Percentiles rank a stretch among this genome's conserved stretches.
phyloP scores from a whole-genome alignment of 2,888 invertebrate species.

The Drosophila kanekoi region DNA sequence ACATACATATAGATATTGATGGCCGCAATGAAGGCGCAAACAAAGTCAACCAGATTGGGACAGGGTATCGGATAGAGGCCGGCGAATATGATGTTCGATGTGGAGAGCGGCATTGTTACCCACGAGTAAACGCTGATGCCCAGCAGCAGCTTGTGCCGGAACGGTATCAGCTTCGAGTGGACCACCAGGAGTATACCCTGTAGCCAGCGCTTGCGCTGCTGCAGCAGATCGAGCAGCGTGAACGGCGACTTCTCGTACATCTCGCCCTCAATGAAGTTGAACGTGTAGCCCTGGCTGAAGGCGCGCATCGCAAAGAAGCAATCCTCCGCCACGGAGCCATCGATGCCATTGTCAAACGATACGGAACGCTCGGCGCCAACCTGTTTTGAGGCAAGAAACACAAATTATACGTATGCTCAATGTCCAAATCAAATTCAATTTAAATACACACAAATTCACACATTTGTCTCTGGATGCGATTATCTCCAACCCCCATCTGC shows the following conservation, averaged over 20 bases:
- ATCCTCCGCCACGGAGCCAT: conserved; percentile 99
- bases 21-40: conserved; percentile 96
- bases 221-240: conserved; percentile 96
- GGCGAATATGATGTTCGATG: conserved; percentile 94
- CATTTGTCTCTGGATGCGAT: too few relatives aligned
- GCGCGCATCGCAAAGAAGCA: conserved; percentile 99
- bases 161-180: conserved; percentile 93
- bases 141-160: conserved; percentile 92
- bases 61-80: conserved; percentile 95
- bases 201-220: conserved; percentile 98
- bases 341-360: conserved; percentile 97
- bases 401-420: neutral
- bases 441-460: too few relatives aligned
- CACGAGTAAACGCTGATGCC: conserved; percentile 97
- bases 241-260: conserved; percentile 99
- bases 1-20: conserved; percentile 99
- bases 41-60: conserved; percentile 92
- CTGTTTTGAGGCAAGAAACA: conserved; percentile 84
- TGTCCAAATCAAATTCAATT: too few relatives aligned
- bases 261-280: conserved; percentile 98
- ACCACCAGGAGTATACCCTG: conserved; percentile 96
- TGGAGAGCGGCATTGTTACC: conserved; percentile 97
- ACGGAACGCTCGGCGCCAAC: conserved; percentile 95
- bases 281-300: conserved; percentile 94
- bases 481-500: too few relatives aligned